Percentiles rank a stretch among this genome's conserved stretches.
Evolutionary conservation across 2,888 invertebrate genomes (phyloP).

Genomic region (Andrena bicolor): DNA sequence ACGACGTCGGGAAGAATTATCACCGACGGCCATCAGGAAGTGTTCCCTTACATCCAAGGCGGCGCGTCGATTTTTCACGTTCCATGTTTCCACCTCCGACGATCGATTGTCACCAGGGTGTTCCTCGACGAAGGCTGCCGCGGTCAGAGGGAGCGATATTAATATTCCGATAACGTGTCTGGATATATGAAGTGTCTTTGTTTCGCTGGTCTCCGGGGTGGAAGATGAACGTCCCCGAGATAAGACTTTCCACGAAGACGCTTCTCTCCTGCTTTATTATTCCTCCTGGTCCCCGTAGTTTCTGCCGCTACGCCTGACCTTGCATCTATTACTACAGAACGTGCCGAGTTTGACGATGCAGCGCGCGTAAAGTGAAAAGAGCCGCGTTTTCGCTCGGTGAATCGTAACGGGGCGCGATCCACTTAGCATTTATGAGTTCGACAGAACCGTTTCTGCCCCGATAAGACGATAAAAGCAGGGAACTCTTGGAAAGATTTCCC

Average conservation of each 20-base stretch:
- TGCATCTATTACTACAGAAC: slow-evolving; percentile 50
- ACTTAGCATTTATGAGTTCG: slow-evolving; percentile 22
- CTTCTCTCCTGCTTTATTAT: slow-evolving; percentile 52
- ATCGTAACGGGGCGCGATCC: slow-evolving; percentile 13
- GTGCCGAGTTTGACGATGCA: slow-evolving; percentile 46
- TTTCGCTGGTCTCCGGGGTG: slow-evolving; percentile 18
- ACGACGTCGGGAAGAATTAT: slow-evolving; percentile 52
- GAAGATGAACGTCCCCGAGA: slow-evolving; percentile 61
- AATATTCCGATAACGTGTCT: slow-evolving; percentile 68
- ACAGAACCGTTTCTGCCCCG: not conserved
- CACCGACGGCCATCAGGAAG: slow-evolving; percentile 52
- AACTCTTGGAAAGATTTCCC: not conserved
- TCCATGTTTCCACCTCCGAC: slow-evolving; percentile 34
- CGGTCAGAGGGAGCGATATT: slow-evolving; percentile 43
- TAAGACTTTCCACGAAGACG: slow-evolving; percentile 61
- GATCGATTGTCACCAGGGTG: slow-evolving; percentile 55
- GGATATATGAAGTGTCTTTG: slow-evolving; percentile 49
- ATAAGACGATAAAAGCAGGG: not conserved
- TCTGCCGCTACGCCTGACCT: slow-evolving; percentile 25
- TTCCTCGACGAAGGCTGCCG: slow-evolving; percentile 8
- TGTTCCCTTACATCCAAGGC: slow-evolving; percentile 49
- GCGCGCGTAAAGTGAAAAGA: slow-evolving; percentile 4
- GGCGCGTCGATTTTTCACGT: slow-evolving; percentile 53
- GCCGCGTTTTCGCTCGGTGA: slow-evolving; percentile 7
- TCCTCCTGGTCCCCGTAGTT: slow-evolving; percentile 39